Evolutionary conservation across 2,888 invertebrate genomes (phyloP).

Genomic region (Coecobrya sp.): DNA sequence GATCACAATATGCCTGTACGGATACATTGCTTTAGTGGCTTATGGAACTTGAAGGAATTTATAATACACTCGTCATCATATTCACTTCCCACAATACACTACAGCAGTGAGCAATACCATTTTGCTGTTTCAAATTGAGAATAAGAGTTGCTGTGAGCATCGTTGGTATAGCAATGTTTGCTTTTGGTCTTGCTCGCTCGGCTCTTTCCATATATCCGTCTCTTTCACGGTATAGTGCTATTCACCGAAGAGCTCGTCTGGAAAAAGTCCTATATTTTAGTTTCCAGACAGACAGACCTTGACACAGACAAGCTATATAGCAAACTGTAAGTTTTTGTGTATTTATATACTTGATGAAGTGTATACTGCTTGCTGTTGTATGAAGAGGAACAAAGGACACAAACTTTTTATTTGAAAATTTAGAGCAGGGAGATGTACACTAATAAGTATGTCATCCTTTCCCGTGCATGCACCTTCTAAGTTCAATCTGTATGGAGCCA

Average conservation of each 20-base stretch:
- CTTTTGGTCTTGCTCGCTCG: conserved; percentile 32
- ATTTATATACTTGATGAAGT: not conserved
- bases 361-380: not conserved
- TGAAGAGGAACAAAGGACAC: not conserved
- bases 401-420: not conserved
- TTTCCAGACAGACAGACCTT: conserved; percentile 79
- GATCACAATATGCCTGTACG: too few species aligned
- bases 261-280: conserved; percentile 54
- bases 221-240: not conserved
- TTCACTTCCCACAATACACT: too few species aligned
- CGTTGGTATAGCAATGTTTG: too few species aligned
- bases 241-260: conserved; percentile 31
- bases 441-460: conserved; percentile 28
- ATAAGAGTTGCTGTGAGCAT: not conserved
- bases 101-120: not conserved
- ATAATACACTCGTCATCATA: too few species aligned
- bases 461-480: not conserved
- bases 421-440: not conserved
- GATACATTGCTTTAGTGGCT: not conserved
- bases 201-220: not conserved
- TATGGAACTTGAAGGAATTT: not conserved
- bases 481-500: not conserved
- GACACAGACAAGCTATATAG: conserved; percentile 73
- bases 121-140: not conserved
- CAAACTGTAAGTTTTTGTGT: not conserved